Conservation (phyloP, 2,113 vertebrate genomes). For the Cisticola juncidis region DNA sequence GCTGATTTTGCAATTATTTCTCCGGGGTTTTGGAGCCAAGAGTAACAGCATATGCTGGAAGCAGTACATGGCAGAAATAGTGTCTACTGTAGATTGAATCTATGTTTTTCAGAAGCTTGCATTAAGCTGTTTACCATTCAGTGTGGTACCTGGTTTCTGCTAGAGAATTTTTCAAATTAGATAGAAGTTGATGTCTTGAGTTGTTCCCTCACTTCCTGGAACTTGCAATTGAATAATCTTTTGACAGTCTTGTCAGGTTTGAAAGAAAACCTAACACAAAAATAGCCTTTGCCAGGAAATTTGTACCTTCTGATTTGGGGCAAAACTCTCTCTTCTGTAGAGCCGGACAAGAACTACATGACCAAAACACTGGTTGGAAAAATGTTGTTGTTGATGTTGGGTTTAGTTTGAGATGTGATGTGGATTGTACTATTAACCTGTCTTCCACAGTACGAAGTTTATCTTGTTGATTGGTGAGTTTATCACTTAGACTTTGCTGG, state of each 20-base stretch:
- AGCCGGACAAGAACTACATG: background rate
- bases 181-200: background rate
- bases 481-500: slow-evolving; percentile 10
- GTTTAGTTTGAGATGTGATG: background rate
- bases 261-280: background rate
- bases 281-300: background rate
- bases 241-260: background rate
- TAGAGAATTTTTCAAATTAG: background rate
- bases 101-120: background rate
- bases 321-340: background rate
- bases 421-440: slow-evolving; percentile 38
- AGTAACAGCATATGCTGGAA: background rate
- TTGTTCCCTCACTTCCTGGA: background rate
- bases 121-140: background rate
- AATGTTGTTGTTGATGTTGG: background rate
- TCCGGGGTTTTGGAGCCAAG: slow-evolving; percentile 6
- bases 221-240: background rate
- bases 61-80: background rate
- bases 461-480: background rate
- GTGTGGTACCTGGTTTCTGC: background rate
- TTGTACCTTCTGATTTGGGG: background rate
- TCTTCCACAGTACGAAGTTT: slow-evolving; percentile 36
- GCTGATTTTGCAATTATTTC: slow-evolving; percentile 11
- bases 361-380: background rate
- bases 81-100: background rate